Conservation (phyloP, 2,888 invertebrate genomes). For the Amiota minor region DNA sequence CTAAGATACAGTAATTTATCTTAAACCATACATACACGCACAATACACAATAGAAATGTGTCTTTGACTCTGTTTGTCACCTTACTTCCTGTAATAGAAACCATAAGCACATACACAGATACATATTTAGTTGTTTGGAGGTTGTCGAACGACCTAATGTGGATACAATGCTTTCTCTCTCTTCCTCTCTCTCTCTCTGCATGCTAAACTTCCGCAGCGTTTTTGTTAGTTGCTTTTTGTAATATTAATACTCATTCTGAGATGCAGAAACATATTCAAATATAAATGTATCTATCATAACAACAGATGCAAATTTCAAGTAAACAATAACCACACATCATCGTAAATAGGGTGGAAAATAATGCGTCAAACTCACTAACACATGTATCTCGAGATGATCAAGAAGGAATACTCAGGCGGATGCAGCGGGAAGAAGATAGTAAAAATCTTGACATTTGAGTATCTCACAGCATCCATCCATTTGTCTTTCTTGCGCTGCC, state of each 20-base stretch:
- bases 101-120: conserved; percentile 22
- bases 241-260: not conserved
- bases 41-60: not conserved
- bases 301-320: conserved; percentile 54
- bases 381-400: conserved; percentile 38
- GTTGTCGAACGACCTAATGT: not conserved
- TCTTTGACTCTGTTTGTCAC: conserved; percentile 47
- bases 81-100: conserved; percentile 67
- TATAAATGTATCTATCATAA: no score
- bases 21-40: no score
- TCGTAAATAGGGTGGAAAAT: conserved; percentile 63
- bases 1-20: not conserved
- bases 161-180: conserved; percentile 33
- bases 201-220: conserved; percentile 36
- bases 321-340: conserved; percentile 50
- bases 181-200: no score
- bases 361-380: conserved; percentile 52
- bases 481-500: not conserved
- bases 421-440: conserved; percentile 24
- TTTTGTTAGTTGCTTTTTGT: conserved; percentile 27
- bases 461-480: conserved; percentile 38
- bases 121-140: conserved; percentile 1
- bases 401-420: conserved; percentile 22
- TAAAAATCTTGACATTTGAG: conserved; percentile 41
- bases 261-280: not conserved